Evolutionary conservation across 2,888 invertebrate genomes (phyloP), one percentile per base, ranked within the genome.

Genomic region (Patella pellucida): DNA sequence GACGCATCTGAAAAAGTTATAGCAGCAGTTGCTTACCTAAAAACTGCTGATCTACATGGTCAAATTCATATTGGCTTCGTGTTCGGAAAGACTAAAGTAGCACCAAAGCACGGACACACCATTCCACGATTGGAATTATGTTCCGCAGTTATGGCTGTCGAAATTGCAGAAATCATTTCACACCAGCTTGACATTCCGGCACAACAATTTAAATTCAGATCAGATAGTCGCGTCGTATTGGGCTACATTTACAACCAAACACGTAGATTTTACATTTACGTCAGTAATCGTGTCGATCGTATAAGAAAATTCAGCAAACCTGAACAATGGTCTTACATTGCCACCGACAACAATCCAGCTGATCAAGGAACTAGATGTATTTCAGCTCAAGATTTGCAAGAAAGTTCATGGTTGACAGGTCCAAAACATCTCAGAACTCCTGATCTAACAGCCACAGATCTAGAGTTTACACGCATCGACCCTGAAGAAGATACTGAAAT

Each of bases 1-100:
- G 80, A 80, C 74, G 79, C 80, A 11, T 76, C 78, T 7, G 76
- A 72, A 69, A 68, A 72, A 23, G 79, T 74, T 19, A 79, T 76
- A n/a, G 75, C 73, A 54, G 76, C 74, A 3, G 75, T 75, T 50
- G 76, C 76, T 15, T 79, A 77, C 52, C 56, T 80, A 19, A 56
- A 54, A 68, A 52, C 71, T 31, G 67, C 23, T 15, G 69, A 75
- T 51, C 14, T 14, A 19, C 69, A 71, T 51, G 68, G 54, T n/a
- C 54, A 69, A 4, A 67, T 31, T 15, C 14, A 75, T 41, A 19
- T 76, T n/a, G 74, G 74, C n/a, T 76, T 77, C 50, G 15, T 77
- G 31, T 15, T 76, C 12, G 78, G 80, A 19, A 79, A 79, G 51
- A 72, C 76, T 16, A 78, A 72, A 71, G 62, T 78, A 27, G 74